Evolutionary conservation across 2,113 vertebrate genomes (phyloP).

Genomic region (Microtus ochrogaster): DNA sequence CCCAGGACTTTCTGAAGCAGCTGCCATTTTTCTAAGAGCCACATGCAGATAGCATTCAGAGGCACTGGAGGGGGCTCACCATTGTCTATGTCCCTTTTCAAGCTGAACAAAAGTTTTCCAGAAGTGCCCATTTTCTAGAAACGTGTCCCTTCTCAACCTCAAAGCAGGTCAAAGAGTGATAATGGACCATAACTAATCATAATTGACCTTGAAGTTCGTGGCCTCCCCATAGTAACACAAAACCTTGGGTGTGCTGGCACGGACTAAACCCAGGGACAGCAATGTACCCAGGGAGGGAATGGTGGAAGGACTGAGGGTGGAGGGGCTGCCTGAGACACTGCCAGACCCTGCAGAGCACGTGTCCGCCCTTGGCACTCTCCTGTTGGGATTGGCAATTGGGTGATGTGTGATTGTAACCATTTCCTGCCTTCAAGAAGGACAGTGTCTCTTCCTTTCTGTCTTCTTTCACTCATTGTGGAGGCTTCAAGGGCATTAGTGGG

Average conservation of each 20-base stretch:
- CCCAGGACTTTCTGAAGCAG: neutral
- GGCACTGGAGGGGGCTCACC: neutral
- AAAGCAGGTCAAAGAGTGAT: neutral
- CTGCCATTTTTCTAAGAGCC: neutral
- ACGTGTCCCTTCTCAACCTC: neutral
- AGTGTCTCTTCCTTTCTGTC: neutral
- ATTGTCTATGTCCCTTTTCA: neutral
- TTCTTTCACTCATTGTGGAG: neutral
- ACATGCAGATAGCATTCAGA: conserved; percentile 12
- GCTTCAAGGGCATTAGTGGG: neutral
- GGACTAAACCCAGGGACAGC: neutral
- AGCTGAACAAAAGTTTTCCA: neutral
- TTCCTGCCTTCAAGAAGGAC: neutral
- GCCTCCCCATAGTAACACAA: neutral
- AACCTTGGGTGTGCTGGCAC: neutral
- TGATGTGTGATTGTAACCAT: neutral
- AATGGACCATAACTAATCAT: neutral
- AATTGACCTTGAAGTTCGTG: neutral
- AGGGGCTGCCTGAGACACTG: neutral
- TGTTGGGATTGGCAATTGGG: neutral
- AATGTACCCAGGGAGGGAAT: neutral
- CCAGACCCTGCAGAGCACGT: neutral
- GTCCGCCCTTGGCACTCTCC: neutral
- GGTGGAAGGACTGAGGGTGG: neutral
- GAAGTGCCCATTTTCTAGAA: conserved; percentile 3